These are phyloP conservation scores for Cerastis rubricosa DNA, from an alignment of 2,888 invertebrate species.

Conservation along the genomic window DNA sequence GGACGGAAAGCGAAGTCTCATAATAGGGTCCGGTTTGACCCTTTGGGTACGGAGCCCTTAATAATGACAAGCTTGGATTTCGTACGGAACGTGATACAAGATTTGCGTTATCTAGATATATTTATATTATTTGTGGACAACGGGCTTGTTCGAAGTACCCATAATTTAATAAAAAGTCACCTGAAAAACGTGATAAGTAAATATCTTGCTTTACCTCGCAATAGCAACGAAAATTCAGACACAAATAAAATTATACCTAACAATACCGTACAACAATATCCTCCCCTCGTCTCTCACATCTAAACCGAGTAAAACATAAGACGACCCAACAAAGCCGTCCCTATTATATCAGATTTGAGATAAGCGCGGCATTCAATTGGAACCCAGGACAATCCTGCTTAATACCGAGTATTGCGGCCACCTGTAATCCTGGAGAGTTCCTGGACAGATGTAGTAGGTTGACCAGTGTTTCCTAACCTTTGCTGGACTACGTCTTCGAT, in stretches of 20 bases:
- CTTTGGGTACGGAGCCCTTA: too few species aligned
- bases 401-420: slow-evolving; percentile 69
- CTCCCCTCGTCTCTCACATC: not conserved
- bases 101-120: too few species aligned
- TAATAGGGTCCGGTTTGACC: too few species aligned
- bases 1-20: too few species aligned
- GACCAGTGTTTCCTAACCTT: slow-evolving; percentile 3
- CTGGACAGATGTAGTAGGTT: slow-evolving; percentile 37
- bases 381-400: slow-evolving; percentile 82
- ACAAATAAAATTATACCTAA: not conserved
- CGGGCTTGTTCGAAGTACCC: too few species aligned
- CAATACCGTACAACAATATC: slow-evolving; percentile 10
- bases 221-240: not conserved
- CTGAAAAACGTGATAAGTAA: not conserved
- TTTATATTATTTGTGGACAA: too few species aligned
- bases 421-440: slow-evolving; percentile 55
- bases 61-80: too few species aligned
- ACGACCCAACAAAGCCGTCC: slow-evolving; percentile 36
- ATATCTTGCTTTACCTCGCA: not conserved
- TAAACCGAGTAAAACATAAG: slow-evolving; percentile 32
- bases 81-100: too few species aligned
- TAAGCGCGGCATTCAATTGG: slow-evolving; percentile 60
- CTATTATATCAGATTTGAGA: slow-evolving; percentile 54
- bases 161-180: not conserved
- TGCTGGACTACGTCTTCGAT: not conserved